Evolutionary conservation across 2,113 vertebrate species (phyloP), one percentile per base, ranked within the genome.

Genomic region (Aspidoscelis tigris): DNA sequence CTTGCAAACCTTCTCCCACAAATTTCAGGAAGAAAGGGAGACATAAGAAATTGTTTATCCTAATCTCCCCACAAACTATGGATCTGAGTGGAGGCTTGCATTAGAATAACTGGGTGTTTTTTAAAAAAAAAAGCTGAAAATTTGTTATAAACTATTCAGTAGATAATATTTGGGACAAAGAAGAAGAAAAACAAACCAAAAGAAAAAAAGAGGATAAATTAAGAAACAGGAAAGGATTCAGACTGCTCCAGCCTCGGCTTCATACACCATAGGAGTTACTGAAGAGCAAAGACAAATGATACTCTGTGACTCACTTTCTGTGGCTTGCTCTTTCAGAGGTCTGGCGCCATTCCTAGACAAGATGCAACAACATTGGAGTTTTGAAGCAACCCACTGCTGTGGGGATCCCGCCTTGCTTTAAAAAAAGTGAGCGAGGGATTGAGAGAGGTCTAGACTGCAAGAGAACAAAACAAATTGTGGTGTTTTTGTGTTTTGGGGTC

Each of bases 291-390:
- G 21, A 74, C 22, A 84, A 81, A 86, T 87, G 93, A 91, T 89
- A 93, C 94, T 89, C 81, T 88, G 91, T 95, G 95, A 95, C 92
- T 95, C 94, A 94, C 78, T 18, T 91, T 91, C 92, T 91, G 90
- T 90, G 88, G 81, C 39, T 82, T n/a, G 41, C 11, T 58, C 80
- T 20, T 91, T 87, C 90, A 84, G 87, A 89, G 89, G 84, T 87
- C 91, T 94, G 92, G 94, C 94, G 91, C 84, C 85, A 84, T 80
- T 80, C 82, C 33, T 80, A 88, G 88, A 90, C 88, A 92, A 93
- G 86, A 88, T 88, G 88, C 82, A 90, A 90, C 83, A 91, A 81
- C n/a, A 39, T 16, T 89, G 88, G 91, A 91, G 93, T 92, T 89
- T 86, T 86, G 26, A 64, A 84, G 77, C 78, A 90, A 73, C 85